phyloP scores from a whole-genome alignment of 92 coral and sea anemone species.

The Epizoanthus rinbou region DNA sequence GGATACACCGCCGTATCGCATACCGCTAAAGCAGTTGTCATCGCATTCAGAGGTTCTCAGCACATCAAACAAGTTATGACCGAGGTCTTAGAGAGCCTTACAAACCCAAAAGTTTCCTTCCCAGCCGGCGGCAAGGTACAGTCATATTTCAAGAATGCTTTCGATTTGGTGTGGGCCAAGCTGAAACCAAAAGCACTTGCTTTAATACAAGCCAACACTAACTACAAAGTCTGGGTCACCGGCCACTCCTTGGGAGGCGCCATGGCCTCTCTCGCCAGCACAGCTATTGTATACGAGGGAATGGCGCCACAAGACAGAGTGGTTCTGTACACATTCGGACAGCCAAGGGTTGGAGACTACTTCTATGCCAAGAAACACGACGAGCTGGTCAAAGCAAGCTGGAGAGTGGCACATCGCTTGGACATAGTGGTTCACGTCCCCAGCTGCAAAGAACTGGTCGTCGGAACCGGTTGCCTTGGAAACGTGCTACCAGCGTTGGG shows the following conservation, averaged over 20 bases:
- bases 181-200: constrained; percentile 13
- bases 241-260: constrained; percentile 59
- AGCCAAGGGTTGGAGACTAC: constrained; percentile 8
- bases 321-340: not conserved
- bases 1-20: constrained; percentile 31
- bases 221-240: constrained; percentile 53
- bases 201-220: not conserved
- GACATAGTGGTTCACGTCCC: constrained; percentile 49
- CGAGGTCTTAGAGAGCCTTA: not conserved
- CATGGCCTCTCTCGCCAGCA: constrained; percentile 50
- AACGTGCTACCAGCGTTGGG: not conserved
- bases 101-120: constrained; percentile 33
- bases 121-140: constrained; percentile 50
- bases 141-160: constrained; percentile 28
- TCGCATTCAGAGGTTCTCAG: too few species aligned
- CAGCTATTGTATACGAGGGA: constrained; percentile 20
- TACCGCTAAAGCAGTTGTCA: not conserved
- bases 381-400: constrained; percentile 43
- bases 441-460: not conserved
- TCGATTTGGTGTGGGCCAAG: constrained; percentile 26
- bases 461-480: constrained; percentile 5
- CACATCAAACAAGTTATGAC: too few species aligned
- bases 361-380: constrained; percentile 50
- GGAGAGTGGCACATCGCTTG: constrained; percentile 42
- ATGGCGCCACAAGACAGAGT: constrained; percentile 4